phyloP scores from a whole-genome alignment of 2,888 invertebrate species.

The Sceliomorpha sp. region DNA sequence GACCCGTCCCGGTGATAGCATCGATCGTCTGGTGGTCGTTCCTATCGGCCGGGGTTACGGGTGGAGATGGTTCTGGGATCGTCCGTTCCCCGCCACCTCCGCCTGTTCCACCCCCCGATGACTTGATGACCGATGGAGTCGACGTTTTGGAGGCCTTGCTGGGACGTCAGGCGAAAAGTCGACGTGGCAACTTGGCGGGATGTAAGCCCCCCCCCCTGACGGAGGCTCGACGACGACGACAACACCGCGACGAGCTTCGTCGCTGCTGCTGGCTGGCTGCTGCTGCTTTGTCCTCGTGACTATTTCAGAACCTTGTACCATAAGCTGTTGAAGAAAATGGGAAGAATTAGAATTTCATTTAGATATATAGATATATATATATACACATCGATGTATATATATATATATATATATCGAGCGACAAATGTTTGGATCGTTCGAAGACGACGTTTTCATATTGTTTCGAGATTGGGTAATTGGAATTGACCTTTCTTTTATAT shows the following conservation, averaged over 20 bases:
- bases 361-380: too few relatives aligned
- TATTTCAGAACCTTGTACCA: constrained; percentile 75
- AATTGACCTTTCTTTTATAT: too few relatives aligned
- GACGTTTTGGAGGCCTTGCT: constrained; percentile 79
- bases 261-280: background rate
- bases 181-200: too few relatives aligned
- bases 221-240: constrained; percentile 23
- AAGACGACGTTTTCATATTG: too few relatives aligned
- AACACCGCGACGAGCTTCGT: constrained; percentile 1
- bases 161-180: too few relatives aligned
- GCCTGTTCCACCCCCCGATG: constrained; percentile 78
- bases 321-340: constrained; percentile 69
- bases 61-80: constrained; percentile 69
- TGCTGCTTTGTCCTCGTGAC: constrained; percentile 39
- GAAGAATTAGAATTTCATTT: too few relatives aligned
- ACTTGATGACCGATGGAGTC: constrained; percentile 80
- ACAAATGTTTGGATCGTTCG: too few relatives aligned
- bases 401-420: too few relatives aligned
- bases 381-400: too few relatives aligned
- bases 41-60: constrained; percentile 58
- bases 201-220: too few relatives aligned
- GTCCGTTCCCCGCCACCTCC: constrained; percentile 71
- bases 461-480: too few relatives aligned
- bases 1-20: too few relatives aligned
- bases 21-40: constrained; percentile 21